Base-by-base conservation (phyloP, 1,140 invertebrate genomes). In the Drosophila pruinosa region DNA sequence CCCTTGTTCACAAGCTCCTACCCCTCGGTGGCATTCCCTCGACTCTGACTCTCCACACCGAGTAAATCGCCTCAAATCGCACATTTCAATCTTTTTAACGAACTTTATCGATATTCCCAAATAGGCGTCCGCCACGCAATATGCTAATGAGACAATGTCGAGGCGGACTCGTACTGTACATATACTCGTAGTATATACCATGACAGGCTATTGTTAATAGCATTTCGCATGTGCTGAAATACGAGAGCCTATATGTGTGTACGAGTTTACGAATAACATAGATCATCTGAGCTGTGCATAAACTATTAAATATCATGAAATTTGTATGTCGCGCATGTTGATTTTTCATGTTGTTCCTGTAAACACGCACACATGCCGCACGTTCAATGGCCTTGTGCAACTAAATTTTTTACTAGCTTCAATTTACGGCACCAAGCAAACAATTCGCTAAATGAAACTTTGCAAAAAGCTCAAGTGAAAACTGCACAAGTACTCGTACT, bases 21-120 rank as follows among this genome's bases (percentile, higher is more conserved):
- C 53, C 36, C 56, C 8, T 3, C 3, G 8, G 15, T 21, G 22
- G 19, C 43, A 28, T 36, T 38, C 38, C 21, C 56, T 48, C 31
- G 61, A 50, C 41, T 43, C 17, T 56, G n/a, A n/a, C n/a, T n/a
- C n/a, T 34, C 10, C 59, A 58, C 63, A 58, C 34, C 19, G 43
- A 61, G 56, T 88, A 88, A 88, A 89, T 88, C 82, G 75, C 75
- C 68, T 75, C 76, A 82, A 88, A 88, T 88, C 82, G 83, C 78
- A 83, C 78, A 89, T 88, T 88, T 88, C 82, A 88, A 88, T 88
- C 83, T 88, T 89, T 88, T 82, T 89, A 88, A 82, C 82, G 83
- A 88, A 88, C 75, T 86, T 88, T 88, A 88, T 89, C 83, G 82
- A 88, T 88, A 89, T 82, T 78, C 56, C 36, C 43, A 67, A 88